Percentiles rank a stretch among this genome's conserved stretches.
Evolutionary conservation across 2,797 vertebrate species (phyloP).

Genomic region (Phoeniculus purpureus): DNA sequence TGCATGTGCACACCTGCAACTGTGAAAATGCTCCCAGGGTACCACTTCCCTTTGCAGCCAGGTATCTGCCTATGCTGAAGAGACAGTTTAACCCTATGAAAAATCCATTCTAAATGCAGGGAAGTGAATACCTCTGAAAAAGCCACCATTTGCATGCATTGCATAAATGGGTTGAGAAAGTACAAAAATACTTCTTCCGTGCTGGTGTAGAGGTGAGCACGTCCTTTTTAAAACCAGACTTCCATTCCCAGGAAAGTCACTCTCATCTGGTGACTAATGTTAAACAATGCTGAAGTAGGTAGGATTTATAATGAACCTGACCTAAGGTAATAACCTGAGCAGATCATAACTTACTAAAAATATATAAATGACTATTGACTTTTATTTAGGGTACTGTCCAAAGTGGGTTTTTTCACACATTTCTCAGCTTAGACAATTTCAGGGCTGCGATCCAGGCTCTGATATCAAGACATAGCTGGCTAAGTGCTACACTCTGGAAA

Average conservation of each 20-base stretch:
- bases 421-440: conserved; percentile 28
- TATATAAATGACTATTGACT: background rate
- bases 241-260: background rate
- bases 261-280: background rate
- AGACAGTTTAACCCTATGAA: background rate
- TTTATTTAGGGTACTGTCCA: background rate
- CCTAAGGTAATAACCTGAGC: background rate
- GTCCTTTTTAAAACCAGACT: background rate
- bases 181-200: background rate
- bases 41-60: background rate
- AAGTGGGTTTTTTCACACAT: conserved; percentile 37
- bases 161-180: background rate
- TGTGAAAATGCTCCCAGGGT: background rate
- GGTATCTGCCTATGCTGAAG: background rate
- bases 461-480: conserved; percentile 29
- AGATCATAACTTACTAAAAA: background rate
- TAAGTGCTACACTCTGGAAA: conserved; percentile 56
- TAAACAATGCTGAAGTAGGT: background rate
- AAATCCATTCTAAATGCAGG: background rate
- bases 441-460: conserved; percentile 43
- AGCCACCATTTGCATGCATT: background rate
- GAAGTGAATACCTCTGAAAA: background rate
- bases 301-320: background rate
- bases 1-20: background rate
- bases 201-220: rapidly evolving